Evolutionary conservation across 2,797 vertebrate genomes (phyloP).

Genomic region (Poeciliopsis turneri): DNA sequence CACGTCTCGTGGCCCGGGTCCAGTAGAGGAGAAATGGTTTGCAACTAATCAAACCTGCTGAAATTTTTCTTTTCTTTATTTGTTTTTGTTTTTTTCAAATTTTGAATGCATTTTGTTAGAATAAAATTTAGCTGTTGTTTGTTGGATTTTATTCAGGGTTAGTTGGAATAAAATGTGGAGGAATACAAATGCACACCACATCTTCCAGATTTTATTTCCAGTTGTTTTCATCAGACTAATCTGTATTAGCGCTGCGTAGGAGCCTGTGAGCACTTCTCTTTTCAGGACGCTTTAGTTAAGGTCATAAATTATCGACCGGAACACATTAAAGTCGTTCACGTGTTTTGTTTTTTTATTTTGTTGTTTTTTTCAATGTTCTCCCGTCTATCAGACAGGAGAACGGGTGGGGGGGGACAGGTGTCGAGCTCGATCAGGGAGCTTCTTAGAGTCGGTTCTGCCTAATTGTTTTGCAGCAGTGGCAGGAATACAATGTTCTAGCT

Average conservation of each 20-base stretch:
- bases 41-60: not conserved
- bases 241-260: not conserved
- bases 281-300: not conserved
- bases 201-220: not conserved
- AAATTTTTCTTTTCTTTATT: not conserved
- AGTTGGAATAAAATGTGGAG: not conserved
- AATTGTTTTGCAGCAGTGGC: slow-evolving; percentile 13
- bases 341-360: not conserved
- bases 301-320: not conserved
- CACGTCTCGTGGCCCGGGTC: not conserved
- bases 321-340: not conserved
- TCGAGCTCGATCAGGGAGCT: not conserved
- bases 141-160: not conserved
- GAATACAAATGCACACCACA: not conserved
- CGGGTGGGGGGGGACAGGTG: not conserved
- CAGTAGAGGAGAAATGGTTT: not conserved
- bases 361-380: not conserved
- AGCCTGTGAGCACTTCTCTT: not conserved
- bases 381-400: not conserved
- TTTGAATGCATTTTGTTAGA: not conserved
- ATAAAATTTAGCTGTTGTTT: not conserved
- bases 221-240: not conserved
- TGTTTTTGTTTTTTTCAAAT: not conserved
- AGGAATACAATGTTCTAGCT: not conserved
- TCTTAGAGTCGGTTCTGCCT: not conserved